Evolutionary conservation across 35 echinoderm and acorn worm species (phyloP).

Genomic region (Apostichopus californicus): DNA sequence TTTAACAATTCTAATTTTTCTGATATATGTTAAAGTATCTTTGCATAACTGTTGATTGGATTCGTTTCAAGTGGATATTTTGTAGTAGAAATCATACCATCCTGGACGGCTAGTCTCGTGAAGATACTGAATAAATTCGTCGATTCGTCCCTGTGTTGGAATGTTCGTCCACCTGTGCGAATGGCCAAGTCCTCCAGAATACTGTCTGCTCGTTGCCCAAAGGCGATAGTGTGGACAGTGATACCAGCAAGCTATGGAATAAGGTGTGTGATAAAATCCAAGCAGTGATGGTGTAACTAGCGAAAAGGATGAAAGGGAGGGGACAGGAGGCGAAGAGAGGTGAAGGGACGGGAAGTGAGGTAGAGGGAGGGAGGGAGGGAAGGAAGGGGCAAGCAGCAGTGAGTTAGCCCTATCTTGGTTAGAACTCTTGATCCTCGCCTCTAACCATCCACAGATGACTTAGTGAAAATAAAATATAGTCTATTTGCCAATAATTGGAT

Average conservation of each 20-base stretch:
- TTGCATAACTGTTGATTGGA: too few species aligned
- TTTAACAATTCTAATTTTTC: background rate
- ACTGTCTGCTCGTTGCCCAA: slow-evolving; percentile 27
- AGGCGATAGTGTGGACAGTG: slow-evolving; percentile 63
- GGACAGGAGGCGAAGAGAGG: too few species aligned
- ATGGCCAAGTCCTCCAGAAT: slow-evolving; percentile 47
- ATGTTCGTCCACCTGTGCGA: slow-evolving; percentile 47
- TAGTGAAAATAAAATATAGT: too few species aligned
- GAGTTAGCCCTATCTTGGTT: too few species aligned
- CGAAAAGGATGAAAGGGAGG: too few species aligned
- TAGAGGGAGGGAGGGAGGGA: too few species aligned
- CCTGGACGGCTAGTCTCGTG: slow-evolving; percentile 19
- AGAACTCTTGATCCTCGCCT: too few species aligned
- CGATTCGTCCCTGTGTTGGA: slow-evolving; percentile 30
- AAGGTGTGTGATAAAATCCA: background rate
- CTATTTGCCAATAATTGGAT: too few species aligned
- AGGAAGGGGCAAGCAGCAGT: too few species aligned
- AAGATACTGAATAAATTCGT: slow-evolving; percentile 24
- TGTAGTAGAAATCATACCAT: background rate
- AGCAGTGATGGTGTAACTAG: background rate
- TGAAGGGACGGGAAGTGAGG: too few species aligned
- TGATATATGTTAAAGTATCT: background rate
- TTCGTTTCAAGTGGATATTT: too few species aligned
- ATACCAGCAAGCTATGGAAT: slow-evolving; percentile 2
- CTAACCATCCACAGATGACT: too few species aligned